Base-by-base conservation (phyloP, 2,888 invertebrate genomes). In the Drosophila prostipennis region DNA sequence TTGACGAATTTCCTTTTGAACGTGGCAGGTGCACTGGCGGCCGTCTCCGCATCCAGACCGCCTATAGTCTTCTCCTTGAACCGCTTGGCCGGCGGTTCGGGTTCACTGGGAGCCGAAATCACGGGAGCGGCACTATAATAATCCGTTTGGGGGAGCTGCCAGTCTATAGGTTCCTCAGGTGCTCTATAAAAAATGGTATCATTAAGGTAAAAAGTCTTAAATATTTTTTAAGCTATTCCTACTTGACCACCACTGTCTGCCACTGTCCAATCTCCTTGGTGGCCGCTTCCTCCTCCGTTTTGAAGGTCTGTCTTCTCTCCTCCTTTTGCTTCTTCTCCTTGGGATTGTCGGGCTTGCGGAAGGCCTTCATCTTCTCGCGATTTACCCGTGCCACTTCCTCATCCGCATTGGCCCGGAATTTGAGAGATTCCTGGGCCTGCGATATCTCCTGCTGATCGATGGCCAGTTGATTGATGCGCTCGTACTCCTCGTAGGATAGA, bases 201-300 rank as follows among this genome's bases (percentile, higher is more conserved):
- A 1, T 8, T 34, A 1, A 26, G 19, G 19, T 3, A 19, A 19
- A 19, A n/a, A n/a, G n/a, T 19, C 2, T 3, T 19, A 2, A 19
- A 7, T 6, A 16, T 4, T 13, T 54, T 26, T 40, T 6, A 16
- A 37, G 0, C 6, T 7, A 10, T 0, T 42, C 46, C 0, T 58
- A 57, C 95, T 93, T 93, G 76, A 93, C 92, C 68, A 94, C 93
- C 7, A 96, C 94, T 6, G 94, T 93, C 81, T 94, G 93, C 96
- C 96, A 97, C n/a, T 94, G 92, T 6, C 96, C 96, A 85, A 96
- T 96, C 0, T 96, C 95, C 74, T 94, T 94, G 0, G 93, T 93
- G 48, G 89, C 92, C 37, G 93, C 93, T 84, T 93, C 92, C 78
- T 93, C 92, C 89, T 93, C 81, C 71, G 93, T 90, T 88, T 93